These are phyloP conservation scores for Macropis europaea DNA, from an alignment of 2,888 invertebrate genomes.

Conservation along the genomic window DNA sequence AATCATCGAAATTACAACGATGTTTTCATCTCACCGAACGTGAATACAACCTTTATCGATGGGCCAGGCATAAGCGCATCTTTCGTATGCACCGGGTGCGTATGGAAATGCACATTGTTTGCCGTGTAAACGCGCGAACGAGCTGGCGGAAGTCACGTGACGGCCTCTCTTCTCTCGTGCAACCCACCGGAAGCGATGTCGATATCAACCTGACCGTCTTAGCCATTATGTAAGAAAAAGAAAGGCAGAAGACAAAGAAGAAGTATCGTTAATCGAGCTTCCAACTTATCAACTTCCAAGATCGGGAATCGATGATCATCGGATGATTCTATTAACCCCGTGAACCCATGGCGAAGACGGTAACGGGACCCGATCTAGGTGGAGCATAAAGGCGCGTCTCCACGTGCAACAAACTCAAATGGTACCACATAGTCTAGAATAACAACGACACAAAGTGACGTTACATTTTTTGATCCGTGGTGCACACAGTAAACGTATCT, in stretches of 20 bases:
- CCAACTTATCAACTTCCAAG: slow-evolving; percentile 26
- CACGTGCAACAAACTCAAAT: background rate
- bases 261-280: slow-evolving; percentile 19
- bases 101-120: slow-evolving; percentile 57
- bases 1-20: slow-evolving; percentile 1
- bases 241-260: background rate
- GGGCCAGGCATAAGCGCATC: background rate
- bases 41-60: slow-evolving; percentile 4
- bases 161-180: slow-evolving; percentile 50
- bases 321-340: slow-evolving; percentile 55
- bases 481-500: too few relatives aligned
- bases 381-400: slow-evolving; percentile 45
- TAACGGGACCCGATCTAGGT: slow-evolving; percentile 50
- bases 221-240: slow-evolving; percentile 37
- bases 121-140: slow-evolving; percentile 42
- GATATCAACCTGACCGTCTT: slow-evolving; percentile 53
- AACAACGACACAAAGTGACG: too few relatives aligned
- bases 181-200: slow-evolving; percentile 66
- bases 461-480: too few relatives aligned
- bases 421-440: too few relatives aligned
- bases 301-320: slow-evolving; percentile 48
- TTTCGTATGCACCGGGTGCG: slow-evolving; percentile 43
- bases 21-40: slow-evolving; percentile 19
- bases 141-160: slow-evolving; percentile 76
- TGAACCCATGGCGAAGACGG: slow-evolving; percentile 39